These are phyloP conservation scores for Perizoma flavofasciatum DNA, from an alignment of 2,888 invertebrate genomes.

Conservation along the genomic window DNA sequence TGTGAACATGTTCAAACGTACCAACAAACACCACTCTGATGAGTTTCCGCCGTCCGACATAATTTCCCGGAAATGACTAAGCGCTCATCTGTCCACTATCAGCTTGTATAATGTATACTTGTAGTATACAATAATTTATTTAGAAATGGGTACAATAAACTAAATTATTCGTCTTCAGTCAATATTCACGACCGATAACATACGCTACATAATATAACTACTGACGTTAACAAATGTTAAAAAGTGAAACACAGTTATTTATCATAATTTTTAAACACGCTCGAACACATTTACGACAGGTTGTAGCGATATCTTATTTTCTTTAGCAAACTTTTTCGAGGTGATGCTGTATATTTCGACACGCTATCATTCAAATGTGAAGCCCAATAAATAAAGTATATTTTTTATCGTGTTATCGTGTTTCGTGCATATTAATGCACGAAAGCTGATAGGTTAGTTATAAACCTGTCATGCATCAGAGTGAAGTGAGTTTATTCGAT, in stretches of 20 bases:
- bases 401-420: conserved; percentile 44
- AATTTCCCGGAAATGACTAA: conserved; percentile 70
- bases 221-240: conserved; percentile 32
- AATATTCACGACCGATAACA: neutral
- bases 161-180: too few relatives aligned
- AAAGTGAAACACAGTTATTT: conserved; percentile 32
- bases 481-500: conserved; percentile 39
- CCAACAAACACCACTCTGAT: conserved; percentile 64
- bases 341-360: conserved; percentile 50
- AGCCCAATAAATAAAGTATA: conserved; percentile 40
- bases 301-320: conserved; percentile 50
- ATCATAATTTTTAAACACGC: conserved; percentile 43
- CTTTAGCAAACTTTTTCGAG: conserved; percentile 46
- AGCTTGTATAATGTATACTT: neutral
- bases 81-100: conserved; percentile 48
- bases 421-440: too few relatives aligned
- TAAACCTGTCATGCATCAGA: conserved; percentile 37
- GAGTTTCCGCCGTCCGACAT: conserved; percentile 69
- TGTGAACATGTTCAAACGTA: conserved; percentile 63
- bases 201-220: neutral
- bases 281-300: conserved; percentile 47
- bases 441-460: conserved; percentile 46
- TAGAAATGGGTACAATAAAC: too few relatives aligned
- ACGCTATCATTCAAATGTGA: conserved; percentile 44
- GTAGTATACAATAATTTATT: too few relatives aligned